Percentiles rank a stretch among this genome's conserved stretches.
These are phyloP conservation scores for Chelonoidis abingdonii DNA, from an alignment of 2,113 vertebrate species.

Conservation along the genomic window DNA sequence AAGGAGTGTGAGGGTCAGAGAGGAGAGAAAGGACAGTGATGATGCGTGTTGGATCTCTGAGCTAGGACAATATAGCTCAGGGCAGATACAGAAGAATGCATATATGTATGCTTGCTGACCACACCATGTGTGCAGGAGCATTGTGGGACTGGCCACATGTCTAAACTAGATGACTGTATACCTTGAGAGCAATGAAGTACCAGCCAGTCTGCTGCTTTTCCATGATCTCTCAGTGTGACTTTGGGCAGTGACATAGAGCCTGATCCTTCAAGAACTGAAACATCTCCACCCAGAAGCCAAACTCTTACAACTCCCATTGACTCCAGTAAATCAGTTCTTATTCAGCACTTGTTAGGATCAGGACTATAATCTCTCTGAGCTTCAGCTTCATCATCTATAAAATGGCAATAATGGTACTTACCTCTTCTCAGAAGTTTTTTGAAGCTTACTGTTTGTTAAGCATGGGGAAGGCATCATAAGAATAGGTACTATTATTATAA, in stretches of 20 bases:
- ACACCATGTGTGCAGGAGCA: neutral
- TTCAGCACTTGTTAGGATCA: conserved; percentile 14
- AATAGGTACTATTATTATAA: neutral
- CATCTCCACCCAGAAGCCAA: conserved; percentile 1
- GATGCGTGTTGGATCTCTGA: neutral
- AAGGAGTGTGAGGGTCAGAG: neutral
- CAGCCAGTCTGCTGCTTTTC: neutral
- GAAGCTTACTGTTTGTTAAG: neutral
- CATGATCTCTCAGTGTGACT: neutral
- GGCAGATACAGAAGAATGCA: neutral
- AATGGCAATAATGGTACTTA: neutral
- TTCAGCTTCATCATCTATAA: neutral
- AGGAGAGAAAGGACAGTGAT: neutral
- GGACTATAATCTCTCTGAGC: neutral
- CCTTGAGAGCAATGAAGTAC: neutral
- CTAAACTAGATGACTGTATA: neutral
- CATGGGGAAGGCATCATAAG: neutral
- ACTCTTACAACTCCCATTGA: neutral
- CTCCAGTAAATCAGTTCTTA: neutral
- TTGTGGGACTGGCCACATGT: neutral
- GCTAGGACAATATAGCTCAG: neutral
- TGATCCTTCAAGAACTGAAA: neutral
- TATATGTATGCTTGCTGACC: neutral
- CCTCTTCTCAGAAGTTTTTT: neutral
- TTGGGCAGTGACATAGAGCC: neutral